Evolutionary conservation across 2,797 vertebrate genomes (phyloP).

Genomic region (Xerus rutilus): DNA sequence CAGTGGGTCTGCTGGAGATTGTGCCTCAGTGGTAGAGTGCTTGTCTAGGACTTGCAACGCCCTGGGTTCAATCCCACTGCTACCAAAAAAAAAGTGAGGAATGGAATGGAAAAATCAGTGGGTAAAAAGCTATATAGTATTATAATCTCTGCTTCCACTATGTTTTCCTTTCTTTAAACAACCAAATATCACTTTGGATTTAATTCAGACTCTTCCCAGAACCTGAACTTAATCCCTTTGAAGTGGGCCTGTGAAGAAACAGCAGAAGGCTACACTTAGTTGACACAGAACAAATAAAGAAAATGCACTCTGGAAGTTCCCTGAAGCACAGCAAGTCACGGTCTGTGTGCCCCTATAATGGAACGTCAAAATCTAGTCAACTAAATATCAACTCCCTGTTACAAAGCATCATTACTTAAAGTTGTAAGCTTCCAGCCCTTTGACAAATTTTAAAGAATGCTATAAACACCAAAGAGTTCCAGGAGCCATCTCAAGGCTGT

Average conservation of each 20-base stretch:
- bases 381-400: background rate
- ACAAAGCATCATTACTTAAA: background rate
- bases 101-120: background rate
- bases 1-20: background rate
- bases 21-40: background rate
- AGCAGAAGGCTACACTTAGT: background rate
- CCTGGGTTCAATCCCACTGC: background rate
- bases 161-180: background rate
- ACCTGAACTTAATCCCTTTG: background rate
- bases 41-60: background rate
- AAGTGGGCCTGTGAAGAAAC: background rate
- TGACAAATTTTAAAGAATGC: background rate
- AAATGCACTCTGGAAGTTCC: background rate
- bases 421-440: background rate
- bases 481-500: background rate
- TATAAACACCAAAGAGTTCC: background rate
- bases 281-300: background rate
- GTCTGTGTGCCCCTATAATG: background rate
- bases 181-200: background rate
- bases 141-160: background rate
- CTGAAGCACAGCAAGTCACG: background rate
- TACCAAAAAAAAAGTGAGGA: background rate
- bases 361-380: background rate
- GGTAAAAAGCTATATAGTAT: background rate
- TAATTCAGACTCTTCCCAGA: constrained; percentile 6